Conservation (phyloP, 2,888 invertebrate genomes). For the Tenthredo scrophulariae region DNA sequence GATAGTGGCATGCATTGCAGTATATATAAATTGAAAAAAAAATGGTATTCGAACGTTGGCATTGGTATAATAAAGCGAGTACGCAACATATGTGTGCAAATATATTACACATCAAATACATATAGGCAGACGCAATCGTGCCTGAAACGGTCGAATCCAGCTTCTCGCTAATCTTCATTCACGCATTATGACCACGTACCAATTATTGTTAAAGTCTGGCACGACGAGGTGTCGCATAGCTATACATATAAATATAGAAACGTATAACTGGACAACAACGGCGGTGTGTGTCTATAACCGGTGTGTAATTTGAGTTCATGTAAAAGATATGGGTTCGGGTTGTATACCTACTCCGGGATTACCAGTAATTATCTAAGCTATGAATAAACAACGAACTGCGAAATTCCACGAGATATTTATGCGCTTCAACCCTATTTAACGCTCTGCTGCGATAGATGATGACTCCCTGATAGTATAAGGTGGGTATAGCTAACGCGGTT, state of each 20-base stretch:
- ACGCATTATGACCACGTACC: conserved; percentile 64
- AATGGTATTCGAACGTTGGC: conserved; percentile 30
- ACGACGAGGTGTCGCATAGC: neutral
- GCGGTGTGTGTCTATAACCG: neutral
- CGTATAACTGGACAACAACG: neutral
- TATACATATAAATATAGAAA: neutral
- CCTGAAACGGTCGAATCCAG: conserved; percentile 63
- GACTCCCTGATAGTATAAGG: neutral
- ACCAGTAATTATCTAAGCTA: conserved; percentile 23
- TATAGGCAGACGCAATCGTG: conserved; percentile 52
- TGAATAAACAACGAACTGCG: conserved; percentile 14
- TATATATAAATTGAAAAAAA: neutral
- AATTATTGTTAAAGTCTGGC: conserved; percentile 52
- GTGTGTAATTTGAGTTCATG: conserved; percentile 40
- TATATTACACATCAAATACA: conserved; percentile 12
- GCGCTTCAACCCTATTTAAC: conserved; percentile 7
- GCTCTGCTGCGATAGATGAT: conserved; percentile 35
- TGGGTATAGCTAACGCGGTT: neutral
- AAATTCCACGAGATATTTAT: conserved; percentile 42
- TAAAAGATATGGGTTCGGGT: neutral
- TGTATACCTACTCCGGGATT: neutral
- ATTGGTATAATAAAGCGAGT: conserved; percentile 21
- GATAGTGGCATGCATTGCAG: neutral
- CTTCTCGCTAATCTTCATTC: conserved; percentile 65
- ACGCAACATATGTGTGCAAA: neutral